Evolutionary conservation across 2,888 invertebrate genomes (phyloP).

Genomic region (Eupithecia centaureata): DNA sequence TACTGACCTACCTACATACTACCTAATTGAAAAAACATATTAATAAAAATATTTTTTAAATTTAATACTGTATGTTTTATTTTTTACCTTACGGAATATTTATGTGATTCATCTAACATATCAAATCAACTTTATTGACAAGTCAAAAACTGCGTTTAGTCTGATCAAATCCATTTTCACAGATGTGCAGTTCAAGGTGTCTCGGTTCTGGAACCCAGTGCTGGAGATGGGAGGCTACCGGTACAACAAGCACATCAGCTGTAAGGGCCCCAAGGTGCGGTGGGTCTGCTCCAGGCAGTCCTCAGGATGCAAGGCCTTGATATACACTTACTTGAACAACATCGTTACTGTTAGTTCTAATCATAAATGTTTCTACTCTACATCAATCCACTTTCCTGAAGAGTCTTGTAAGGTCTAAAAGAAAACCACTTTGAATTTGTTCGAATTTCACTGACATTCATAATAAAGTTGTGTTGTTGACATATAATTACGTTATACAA

Average conservation of each 20-base stretch:
- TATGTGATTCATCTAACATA: not conserved
- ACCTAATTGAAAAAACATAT: too few species aligned
- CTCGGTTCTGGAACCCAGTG: slow-evolving; percentile 41
- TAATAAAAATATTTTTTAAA: too few species aligned
- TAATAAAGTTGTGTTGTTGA: too few species aligned
- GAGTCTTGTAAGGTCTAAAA: too few species aligned
- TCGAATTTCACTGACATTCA: too few species aligned
- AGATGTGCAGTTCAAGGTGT: slow-evolving; percentile 28
- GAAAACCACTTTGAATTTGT: too few species aligned
- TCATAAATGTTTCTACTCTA: too few species aligned
- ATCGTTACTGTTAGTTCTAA: slow-evolving; percentile 9
- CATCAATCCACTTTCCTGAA: too few species aligned
- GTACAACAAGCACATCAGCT: slow-evolving; percentile 42
- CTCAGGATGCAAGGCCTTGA: slow-evolving; percentile 22
- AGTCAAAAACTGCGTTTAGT: not conserved
- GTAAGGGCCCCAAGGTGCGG: slow-evolving; percentile 40
- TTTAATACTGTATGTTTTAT: too few species aligned
- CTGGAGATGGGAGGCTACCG: slow-evolving; percentile 37
- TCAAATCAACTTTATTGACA: not conserved
- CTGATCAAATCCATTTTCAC: not conserved
- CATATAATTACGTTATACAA: too few species aligned
- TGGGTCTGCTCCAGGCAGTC: slow-evolving; percentile 43
- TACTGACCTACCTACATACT: too few species aligned
- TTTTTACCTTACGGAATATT: not conserved
- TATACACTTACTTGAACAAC: slow-evolving; percentile 14